Base-by-base conservation (phyloP, 2,797 vertebrate species). In the Heteromormyrus szaboi region DNA sequence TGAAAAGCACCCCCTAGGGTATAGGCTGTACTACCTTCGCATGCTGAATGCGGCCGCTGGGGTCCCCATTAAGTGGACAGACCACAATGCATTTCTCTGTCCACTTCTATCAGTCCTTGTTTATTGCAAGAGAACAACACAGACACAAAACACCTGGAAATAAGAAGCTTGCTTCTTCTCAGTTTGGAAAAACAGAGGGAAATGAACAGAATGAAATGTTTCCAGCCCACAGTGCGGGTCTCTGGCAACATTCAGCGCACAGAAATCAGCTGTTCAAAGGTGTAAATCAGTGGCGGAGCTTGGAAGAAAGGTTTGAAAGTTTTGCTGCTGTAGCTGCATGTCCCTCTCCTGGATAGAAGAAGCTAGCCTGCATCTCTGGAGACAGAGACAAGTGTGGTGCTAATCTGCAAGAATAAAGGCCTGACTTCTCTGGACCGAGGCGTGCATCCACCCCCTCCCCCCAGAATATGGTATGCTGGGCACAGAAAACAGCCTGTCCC, bases 351-450 rank as follows among this genome's bases (percentile, higher is more conserved):
- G 33, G 37, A 4, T 9, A 41, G 79, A 46, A 46, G 2, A 22
- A 50, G 51, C 3, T 46, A 4, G 87, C 19, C 37, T 88, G 41
- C 72, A 29, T 9, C 85, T 22, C 53, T 25, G 17, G 46, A 59
- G 19, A 85, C 14, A 25, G 19, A 9, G 25, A 4, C 0, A 54
- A n/a, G 59, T 50, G 92, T 90, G 92, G 90, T 93, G 92, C 93
- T 95, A 94, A 94, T 95, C 94, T 94, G 91, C 92, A 93, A 93
- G 92, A 91, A 91, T 94, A 92, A 93, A 94, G 92, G 93, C 92
- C 92, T 92, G 92, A 92, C 93, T 90, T 90, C 85, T 92, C 90
- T 89, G 90, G 33, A 53, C 53, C 37, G 53, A 59, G 25, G 50
- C 29, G 8, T 19, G 25, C 19, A 51, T 17, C 29, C 53, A 41